Percentiles rank a stretch among this genome's conserved stretches.
Conservation (phyloP, 2,797 vertebrate species). For the Ataeniobius toweri region DNA sequence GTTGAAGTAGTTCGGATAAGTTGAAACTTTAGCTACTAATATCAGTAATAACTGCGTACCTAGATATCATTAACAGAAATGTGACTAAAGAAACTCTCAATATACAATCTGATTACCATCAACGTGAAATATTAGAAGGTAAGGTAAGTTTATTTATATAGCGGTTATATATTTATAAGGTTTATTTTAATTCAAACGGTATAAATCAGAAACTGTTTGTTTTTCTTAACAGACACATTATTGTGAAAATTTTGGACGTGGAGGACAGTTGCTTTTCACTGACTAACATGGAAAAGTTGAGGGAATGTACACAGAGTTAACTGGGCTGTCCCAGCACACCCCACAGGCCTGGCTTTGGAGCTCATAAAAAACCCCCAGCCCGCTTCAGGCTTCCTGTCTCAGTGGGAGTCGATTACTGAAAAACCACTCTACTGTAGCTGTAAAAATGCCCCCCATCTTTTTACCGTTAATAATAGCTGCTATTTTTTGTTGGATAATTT, state of each 20-base stretch:
- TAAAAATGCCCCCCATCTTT: conserved; percentile 4
- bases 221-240: not conserved
- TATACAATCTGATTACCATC: not conserved
- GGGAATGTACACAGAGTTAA: conserved; percentile 25
- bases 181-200: no score
- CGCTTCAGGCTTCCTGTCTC: conserved; percentile 36
- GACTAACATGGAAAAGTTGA: not conserved
- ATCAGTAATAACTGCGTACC: not conserved
- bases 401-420: conserved; percentile 58
- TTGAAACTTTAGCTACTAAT: not conserved
- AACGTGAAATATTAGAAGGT: not conserved
- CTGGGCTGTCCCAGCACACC: conserved; percentile 17
- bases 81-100: no score
- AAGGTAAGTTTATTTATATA: not conserved
- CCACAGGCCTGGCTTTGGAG: conserved; percentile 14
- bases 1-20: not conserved
- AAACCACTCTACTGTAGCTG: conserved; percentile 9
- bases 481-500: not conserved
- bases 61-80: not conserved
- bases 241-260: not conserved
- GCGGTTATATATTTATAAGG: no score
- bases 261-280: not conserved
- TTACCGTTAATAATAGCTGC: not conserved
- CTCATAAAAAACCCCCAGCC: conserved; percentile 29
- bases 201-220: not conserved